Base-by-base conservation (phyloP, 1,140 invertebrate species). In the Rhysida immarginata region DNA sequence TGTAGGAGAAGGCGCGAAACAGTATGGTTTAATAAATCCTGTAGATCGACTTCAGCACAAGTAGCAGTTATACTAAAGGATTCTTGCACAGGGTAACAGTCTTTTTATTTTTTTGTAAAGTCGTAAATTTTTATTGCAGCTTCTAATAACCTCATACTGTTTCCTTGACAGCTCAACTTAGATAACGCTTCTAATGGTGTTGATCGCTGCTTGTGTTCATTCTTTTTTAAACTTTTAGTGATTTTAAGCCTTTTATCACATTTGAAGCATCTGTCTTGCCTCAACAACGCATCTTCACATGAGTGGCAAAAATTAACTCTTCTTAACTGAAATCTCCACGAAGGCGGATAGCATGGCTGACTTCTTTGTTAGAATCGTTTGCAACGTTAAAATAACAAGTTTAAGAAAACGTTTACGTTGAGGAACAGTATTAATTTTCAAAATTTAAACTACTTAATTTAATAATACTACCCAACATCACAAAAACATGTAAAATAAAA, bases 1-100 rank as follows among this genome's bases (percentile, higher is more conserved):
- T 56, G 21, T 29, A 41, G 25, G 35, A 62, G 59, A 45, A 64
- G 58, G 27, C 62, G 55, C 45, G 58, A 21, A 55, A 26, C 49
- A 26, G 61, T 63, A 53, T 65, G 60, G 35, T 63, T 52, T 26
- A 64, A 44, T 43, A 64, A 53, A n/a, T 57, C 42, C 44, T 63
- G 63, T 41, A 64, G 52, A 54, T 61, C 41, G 1, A 65, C 59
- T 58, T 64, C 59, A 2, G 59, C 60, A 55, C 43, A 57, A 24
- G 35, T 49, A 46, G 62, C 58, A 25, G 57, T 62, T 52, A 62
- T 18, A 13, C 25, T 62, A 2, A 62, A 59, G 25, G 55, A 42
- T 8, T 51, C 27, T 18, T 1, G 21, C 14, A 53, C 16, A 35
- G 41, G 56, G 26, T 61, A 60, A 58, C 58, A 64, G 26, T 23